Evolutionary conservation across 2,797 vertebrate species (phyloP).

Genomic region (Tolypeutes matacus): DNA sequence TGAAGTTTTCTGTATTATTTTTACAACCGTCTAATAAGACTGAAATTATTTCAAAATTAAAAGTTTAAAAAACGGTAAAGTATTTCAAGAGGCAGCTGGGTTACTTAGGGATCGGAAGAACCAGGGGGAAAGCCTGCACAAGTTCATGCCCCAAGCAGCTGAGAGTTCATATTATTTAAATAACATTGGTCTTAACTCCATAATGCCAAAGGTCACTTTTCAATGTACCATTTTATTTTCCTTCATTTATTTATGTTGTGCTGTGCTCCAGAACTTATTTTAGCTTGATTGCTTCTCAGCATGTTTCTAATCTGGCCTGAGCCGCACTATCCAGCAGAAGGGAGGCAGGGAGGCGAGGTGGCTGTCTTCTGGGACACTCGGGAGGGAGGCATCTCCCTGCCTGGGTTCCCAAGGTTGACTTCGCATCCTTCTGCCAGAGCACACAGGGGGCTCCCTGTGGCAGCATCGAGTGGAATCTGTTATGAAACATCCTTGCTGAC

Average conservation of each 20-base stretch:
- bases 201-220: constrained; percentile 3
- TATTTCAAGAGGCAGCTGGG: not conserved
- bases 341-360: not conserved
- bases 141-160: constrained; percentile 3
- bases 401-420: not conserved
- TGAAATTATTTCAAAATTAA: no score
- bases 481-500: not conserved
- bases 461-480: not conserved
- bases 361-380: not conserved
- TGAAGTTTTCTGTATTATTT: no score
- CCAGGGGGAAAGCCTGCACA: not conserved
- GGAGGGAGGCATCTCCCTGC: not conserved
- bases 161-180: not conserved
- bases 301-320: constrained; percentile 45
- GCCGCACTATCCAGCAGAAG: not conserved
- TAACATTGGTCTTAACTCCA: not conserved
- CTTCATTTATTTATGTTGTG: constrained; percentile 12
- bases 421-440: not conserved
- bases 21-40: no score
- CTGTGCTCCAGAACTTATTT: not conserved
- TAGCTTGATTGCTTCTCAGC: not conserved
- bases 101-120: not conserved
- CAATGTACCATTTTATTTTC: constrained; percentile 11
- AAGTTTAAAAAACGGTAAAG: not conserved
- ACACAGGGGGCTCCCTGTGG: not conserved